These are phyloP conservation scores for Cyanoderma ruficeps DNA, from an alignment of 2,113 vertebrate species.

Conservation along the genomic window DNA sequence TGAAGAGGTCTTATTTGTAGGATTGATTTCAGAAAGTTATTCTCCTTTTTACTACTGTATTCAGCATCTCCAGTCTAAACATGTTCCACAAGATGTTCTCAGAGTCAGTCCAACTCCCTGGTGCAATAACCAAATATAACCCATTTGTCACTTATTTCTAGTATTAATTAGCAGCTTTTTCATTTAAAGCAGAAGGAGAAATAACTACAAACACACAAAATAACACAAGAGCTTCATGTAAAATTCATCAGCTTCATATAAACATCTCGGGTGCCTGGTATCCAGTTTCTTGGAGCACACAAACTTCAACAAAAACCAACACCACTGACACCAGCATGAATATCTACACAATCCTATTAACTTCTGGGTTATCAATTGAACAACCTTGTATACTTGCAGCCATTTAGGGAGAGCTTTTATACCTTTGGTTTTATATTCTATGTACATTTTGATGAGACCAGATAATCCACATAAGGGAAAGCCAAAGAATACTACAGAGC, in stretches of 20 bases:
- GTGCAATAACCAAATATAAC: not conserved
- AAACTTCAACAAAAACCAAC: not conserved
- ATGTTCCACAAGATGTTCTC: not conserved
- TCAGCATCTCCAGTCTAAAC: not conserved
- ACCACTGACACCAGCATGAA: not conserved
- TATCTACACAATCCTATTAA: not conserved
- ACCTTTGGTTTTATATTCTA: not conserved
- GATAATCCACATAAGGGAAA: not conserved
- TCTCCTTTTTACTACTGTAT: not conserved
- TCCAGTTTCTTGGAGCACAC: not conserved
- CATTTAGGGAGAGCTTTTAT: not conserved
- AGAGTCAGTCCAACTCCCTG: not conserved
- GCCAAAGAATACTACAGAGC: not conserved
- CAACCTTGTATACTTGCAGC: not conserved
- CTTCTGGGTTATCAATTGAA: not conserved
- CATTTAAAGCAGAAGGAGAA: not conserved
- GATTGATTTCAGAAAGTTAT: not conserved
- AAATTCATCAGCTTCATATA: not conserved
- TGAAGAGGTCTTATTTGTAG: not conserved
- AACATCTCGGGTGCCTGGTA: not conserved
- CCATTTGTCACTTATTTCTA: not conserved
- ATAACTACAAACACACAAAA: not conserved
- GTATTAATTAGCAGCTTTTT: not conserved
- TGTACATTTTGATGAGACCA: not conserved
- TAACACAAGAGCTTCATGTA: not conserved